Evolutionary conservation across 1,140 invertebrate genomes (phyloP), one percentile per base, ranked within the genome.

Genomic region (Oryzaephilus surinamensis): DNA sequence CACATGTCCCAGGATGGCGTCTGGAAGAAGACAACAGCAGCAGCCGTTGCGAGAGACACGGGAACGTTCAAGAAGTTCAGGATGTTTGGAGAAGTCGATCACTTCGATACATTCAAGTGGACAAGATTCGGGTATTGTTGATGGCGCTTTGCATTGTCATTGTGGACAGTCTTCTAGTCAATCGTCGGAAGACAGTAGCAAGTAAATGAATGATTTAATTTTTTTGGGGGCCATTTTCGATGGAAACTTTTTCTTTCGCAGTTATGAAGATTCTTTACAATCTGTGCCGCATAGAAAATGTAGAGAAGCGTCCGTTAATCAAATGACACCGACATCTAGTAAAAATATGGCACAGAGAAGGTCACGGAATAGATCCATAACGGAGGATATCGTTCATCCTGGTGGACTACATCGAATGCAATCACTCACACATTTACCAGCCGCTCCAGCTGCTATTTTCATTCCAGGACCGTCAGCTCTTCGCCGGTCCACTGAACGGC

Each of bases 41-140:
- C 10, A 6, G 10, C 10, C 10, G 20, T 21, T 10, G 2, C 21
- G 27, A 3, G 40, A 32, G 18, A 44, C 43, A 26, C 39, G 50
- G 20, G 51, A 52, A 10, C 38, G 50, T 33, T 51, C 54, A 10
- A 43, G 51, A 21, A 56, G 45, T 36, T 40, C 52, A 6, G 55
- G 55, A 28, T 54, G 60, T 41, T 42, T 72, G 32, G 79, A 83
- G 57, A 75, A 76, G 31, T 79, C 78, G 41, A 68, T 79, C 58
- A 77, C 79, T 43, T 84, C 80, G 37, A 66, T 84, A 43, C 79
- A 83, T 66, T 85, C 83, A 40, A 84, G 80, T 51, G 79, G 80
- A 11, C 76, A 82, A 56, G 81, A 85, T 64, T 84, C 81, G 5
- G 83, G 81, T 20, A 82, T 85, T 45, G 76, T 73, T 26, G 66